Evolutionary conservation across 1,140 invertebrate species (phyloP).

Genomic region (Dreissena polymorpha): DNA sequence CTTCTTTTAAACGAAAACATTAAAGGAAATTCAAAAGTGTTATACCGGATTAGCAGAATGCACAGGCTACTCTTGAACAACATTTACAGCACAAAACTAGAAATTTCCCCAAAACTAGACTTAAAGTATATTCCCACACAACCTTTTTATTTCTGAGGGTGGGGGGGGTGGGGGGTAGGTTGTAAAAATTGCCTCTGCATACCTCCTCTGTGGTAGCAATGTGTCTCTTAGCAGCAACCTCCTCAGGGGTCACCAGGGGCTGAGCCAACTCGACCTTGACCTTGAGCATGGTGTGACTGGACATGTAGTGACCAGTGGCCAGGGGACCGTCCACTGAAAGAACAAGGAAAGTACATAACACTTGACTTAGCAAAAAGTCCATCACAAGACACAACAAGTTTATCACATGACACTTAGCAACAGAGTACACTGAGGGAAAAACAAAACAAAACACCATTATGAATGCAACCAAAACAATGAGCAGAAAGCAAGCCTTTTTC

Average conservation of each 20-base stretch:
- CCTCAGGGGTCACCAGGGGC: conserved; percentile 69
- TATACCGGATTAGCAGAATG: background rate
- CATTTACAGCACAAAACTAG: background rate
- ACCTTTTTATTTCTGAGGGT: too few relatives aligned
- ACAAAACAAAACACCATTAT: too few relatives aligned
- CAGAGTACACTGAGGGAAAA: too few relatives aligned
- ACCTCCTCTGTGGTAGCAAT: conserved; percentile 63
- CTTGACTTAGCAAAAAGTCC: background rate
- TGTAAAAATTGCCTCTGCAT: conserved; percentile 4
- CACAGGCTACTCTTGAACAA: background rate
- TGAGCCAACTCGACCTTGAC: conserved; percentile 73
- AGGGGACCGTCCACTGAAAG: conserved; percentile 71
- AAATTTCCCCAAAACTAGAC: background rate
- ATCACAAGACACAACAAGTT: background rate
- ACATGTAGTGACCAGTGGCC: conserved; percentile 72
- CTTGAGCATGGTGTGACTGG: conserved; percentile 71
- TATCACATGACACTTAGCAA: background rate
- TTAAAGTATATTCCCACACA: background rate
- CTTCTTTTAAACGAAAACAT: too few relatives aligned
- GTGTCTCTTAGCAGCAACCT: conserved; percentile 64
- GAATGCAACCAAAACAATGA: too few relatives aligned
- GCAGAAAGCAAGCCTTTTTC: too few relatives aligned
- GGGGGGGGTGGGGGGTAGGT: too few relatives aligned
- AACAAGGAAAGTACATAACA: conserved; percentile 13
- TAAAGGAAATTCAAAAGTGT: too few relatives aligned